A percentile compares a stretch with the other conserved stretches of the same genome.
Conservation (phyloP, 2,113 vertebrate genomes). For the Etia nguti region DNA sequence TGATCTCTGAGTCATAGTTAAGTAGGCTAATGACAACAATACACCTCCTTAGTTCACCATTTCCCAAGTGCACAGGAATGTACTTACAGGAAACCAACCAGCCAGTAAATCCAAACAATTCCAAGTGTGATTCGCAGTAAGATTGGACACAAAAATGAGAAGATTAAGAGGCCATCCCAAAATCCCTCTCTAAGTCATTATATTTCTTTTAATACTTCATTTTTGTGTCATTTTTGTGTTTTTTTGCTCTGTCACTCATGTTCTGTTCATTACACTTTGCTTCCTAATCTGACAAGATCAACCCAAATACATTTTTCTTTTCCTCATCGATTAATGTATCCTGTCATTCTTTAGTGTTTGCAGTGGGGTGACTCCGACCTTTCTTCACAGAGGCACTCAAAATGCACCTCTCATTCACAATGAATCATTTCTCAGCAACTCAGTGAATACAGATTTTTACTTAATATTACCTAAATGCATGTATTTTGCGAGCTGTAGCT, state of each 20-base stretch:
- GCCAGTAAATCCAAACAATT: neutral
- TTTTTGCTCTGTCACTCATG: neutral
- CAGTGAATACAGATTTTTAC: neutral
- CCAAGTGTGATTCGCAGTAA: rapidly evolving
- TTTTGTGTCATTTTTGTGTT: neutral
- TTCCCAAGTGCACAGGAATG: neutral
- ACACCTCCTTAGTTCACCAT: neutral
- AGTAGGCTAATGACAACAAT: neutral
- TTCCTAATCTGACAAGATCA: neutral
- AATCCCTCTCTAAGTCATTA: neutral
- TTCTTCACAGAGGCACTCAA: neutral
- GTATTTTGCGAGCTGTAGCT: neutral
- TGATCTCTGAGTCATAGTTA: neutral
- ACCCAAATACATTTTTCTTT: neutral
- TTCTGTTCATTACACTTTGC: neutral
- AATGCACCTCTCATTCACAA: neutral
- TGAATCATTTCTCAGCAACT: neutral
- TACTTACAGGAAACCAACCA: neutral
- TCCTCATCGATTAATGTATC: neutral
- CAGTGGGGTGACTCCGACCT: neutral
- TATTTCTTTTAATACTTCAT: neutral
- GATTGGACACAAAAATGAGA: neutral
- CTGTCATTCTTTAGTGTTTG: neutral
- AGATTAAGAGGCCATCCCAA: neutral
- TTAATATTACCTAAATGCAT: neutral